Conservation (phyloP, 2,113 vertebrate species). For the Chlamydotis undulata region DNA sequence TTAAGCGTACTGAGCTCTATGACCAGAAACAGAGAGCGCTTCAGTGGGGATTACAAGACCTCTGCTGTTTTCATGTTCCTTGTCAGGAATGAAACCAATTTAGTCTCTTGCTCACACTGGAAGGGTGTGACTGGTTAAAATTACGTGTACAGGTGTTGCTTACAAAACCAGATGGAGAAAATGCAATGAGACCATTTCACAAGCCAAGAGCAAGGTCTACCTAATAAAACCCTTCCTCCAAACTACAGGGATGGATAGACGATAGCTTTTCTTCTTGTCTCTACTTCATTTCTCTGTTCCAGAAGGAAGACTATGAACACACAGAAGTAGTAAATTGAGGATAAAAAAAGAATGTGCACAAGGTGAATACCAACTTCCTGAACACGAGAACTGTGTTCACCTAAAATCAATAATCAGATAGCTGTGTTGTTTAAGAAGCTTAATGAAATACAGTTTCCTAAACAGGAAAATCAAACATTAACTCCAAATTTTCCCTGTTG, state of each 20-base stretch:
- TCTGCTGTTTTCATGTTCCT: not conserved
- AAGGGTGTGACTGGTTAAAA: not conserved
- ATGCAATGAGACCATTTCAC: not conserved
- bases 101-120: not conserved
- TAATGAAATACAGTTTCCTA: not conserved
- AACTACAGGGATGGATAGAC: not conserved
- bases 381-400: not conserved
- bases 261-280: not conserved
- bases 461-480: conserved; percentile 3
- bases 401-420: conserved; percentile 12
- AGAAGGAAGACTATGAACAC: not conserved
- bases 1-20: not conserved
- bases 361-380: not conserved
- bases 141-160: not conserved
- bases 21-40: not conserved
- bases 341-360: not conserved
- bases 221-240: not conserved
- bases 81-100: not conserved
- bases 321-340: not conserved
- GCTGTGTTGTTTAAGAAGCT: not conserved
- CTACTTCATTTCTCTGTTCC: not conserved
- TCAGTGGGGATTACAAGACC: not conserved
- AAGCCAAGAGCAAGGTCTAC: not conserved
- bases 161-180: not conserved
- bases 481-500: not conserved